These are phyloP conservation scores for Acinonyx jubatus DNA, from an alignment of 2,113 vertebrate species.

Conservation along the genomic window DNA sequence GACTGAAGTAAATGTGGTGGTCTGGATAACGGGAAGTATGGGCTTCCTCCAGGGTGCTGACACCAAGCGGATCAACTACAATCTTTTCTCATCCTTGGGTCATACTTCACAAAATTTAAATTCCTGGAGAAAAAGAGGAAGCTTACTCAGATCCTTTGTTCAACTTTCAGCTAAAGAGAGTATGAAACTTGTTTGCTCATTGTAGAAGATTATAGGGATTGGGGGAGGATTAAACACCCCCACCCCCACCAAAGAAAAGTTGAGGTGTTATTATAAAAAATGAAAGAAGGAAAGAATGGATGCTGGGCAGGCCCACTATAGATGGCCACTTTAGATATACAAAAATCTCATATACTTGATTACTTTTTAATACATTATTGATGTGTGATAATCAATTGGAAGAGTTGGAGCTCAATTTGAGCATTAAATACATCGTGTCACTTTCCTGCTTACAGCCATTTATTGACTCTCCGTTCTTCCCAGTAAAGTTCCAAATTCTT, in stretches of 20 bases:
- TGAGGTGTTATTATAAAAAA: background rate
- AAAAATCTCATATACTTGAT: background rate
- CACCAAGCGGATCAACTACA: background rate
- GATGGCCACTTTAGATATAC: background rate
- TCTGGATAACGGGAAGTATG: background rate
- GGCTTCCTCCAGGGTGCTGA: background rate
- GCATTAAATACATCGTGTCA: background rate
- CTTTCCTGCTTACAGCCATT: background rate
- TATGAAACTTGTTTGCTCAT: background rate
- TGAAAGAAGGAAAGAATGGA: background rate
- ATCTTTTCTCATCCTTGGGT: background rate
- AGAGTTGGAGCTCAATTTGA: background rate
- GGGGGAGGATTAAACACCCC: background rate
- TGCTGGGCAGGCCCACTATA: background rate
- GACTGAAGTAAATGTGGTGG: background rate
- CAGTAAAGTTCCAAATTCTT: background rate
- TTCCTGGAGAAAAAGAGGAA: background rate
- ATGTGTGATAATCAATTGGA: background rate
- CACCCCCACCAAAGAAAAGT: slow-evolving; percentile 9
- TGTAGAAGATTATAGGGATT: background rate
- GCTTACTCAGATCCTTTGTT: background rate
- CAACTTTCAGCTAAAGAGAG: background rate
- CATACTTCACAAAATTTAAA: slow-evolving; percentile 16
- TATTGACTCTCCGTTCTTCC: background rate
- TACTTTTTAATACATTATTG: slow-evolving; percentile 13